These are phyloP conservation scores for Ammodytes dubius DNA, from an alignment of 2,113 vertebrate species.

Conservation along the genomic window DNA sequence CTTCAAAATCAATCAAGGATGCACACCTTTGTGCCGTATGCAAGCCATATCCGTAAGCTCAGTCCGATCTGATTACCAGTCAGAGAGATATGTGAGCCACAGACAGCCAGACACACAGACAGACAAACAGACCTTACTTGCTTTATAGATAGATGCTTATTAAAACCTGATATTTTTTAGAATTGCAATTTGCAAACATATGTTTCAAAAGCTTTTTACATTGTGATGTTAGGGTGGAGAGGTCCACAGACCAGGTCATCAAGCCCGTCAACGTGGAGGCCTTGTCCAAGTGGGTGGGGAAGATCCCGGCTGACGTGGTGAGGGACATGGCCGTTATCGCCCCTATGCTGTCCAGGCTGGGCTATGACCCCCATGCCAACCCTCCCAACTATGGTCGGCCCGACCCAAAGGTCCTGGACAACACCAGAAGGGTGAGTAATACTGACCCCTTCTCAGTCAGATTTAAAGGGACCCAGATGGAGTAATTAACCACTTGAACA, in stretches of 20 bases:
- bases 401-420: constrained; percentile 94
- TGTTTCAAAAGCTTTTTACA: neutral
- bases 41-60: too few species aligned
- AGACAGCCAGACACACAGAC: too few species aligned
- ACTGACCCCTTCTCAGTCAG: neutral
- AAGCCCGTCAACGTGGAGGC: constrained; percentile 97
- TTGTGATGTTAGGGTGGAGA: constrained; percentile 88
- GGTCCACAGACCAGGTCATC: constrained; percentile 98
- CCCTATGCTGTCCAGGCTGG: constrained; percentile 95
- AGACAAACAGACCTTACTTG: too few species aligned
- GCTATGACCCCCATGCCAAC: constrained; percentile 95
- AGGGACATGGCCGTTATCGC: constrained; percentile 95
- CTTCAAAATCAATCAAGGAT: too few species aligned
- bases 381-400: constrained; percentile 96
- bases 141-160: too few species aligned
- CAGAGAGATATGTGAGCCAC: too few species aligned
- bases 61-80: too few species aligned
- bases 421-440: constrained; percentile 93
- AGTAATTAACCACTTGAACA: neutral
- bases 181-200: neutral
- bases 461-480: neutral
- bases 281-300: constrained; percentile 97
- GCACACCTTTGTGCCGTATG: too few species aligned
- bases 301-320: constrained; percentile 94
- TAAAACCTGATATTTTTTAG: neutral